Percentiles rank a stretch among this genome's conserved stretches.
These are phyloP conservation scores for Phataginus tricuspis DNA, from an alignment of 2,797 vertebrate genomes.

Conservation along the genomic window DNA sequence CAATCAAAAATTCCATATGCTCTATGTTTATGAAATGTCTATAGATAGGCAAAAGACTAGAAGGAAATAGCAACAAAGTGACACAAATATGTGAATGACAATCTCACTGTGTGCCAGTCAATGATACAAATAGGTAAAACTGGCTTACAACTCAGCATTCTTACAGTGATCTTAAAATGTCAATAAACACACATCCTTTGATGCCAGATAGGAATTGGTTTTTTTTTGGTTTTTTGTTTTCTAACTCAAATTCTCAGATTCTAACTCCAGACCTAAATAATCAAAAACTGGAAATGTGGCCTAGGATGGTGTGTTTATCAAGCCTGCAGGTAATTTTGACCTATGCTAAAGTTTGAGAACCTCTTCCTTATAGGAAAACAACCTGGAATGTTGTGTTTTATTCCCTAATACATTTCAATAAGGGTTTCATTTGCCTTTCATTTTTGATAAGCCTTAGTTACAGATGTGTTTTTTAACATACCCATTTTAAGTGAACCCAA, in stretches of 20 bases:
- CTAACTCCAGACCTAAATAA: background rate
- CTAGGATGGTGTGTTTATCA: background rate
- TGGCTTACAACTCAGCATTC: background rate
- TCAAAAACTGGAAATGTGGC: background rate
- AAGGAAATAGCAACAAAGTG: background rate
- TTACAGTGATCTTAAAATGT: background rate
- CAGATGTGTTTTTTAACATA: slow-evolving; percentile 29
- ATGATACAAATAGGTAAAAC: background rate
- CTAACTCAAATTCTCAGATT: background rate
- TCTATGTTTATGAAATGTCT: background rate
- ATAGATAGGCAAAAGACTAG: background rate
- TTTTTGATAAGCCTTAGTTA: slow-evolving; percentile 14
- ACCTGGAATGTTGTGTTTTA: background rate
- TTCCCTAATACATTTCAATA: background rate
- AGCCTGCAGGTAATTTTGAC: background rate
- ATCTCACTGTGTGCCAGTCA: background rate
- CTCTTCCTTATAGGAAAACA: background rate
- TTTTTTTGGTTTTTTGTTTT: too few relatives aligned
- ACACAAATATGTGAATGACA: background rate
- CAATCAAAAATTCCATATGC: slow-evolving; percentile 26
- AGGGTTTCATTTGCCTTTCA: slow-evolving; percentile 27
- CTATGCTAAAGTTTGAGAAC: background rate
- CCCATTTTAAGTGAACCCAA: slow-evolving; percentile 31
- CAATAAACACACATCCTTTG: background rate
- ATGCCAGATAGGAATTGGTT: background rate